Percentiles rank a stretch among this genome's conserved stretches.
phyloP scores from a whole-genome alignment of 2,797 vertebrate species.

The Cryptoblepharus egeriae region DNA sequence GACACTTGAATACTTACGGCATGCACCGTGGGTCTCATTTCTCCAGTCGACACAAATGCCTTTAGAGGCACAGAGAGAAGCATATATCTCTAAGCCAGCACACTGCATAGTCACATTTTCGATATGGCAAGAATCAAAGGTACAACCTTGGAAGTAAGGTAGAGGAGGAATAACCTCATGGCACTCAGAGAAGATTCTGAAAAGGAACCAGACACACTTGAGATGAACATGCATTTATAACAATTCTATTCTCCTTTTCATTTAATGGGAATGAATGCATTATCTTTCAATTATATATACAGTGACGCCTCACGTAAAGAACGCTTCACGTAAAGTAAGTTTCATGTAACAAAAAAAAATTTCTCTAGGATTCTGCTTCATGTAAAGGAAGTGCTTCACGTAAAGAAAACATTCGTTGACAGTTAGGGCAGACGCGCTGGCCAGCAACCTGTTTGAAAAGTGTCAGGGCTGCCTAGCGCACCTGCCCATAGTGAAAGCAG shows the following conservation, averaged over 20 bases:
- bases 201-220: slow-evolving; percentile 13
- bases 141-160: slow-evolving; percentile 72
- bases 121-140: slow-evolving; percentile 73
- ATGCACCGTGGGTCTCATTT: slow-evolving; percentile 61
- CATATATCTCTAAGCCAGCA: slow-evolving; percentile 76
- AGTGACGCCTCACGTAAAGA: no score
- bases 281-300: no score
- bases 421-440: no score
- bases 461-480: no score
- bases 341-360: no score
- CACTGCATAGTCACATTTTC: slow-evolving; percentile 42
- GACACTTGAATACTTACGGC: slow-evolving; percentile 72
- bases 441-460: no score
- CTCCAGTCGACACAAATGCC: slow-evolving; percentile 78
- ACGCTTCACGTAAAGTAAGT: no score
- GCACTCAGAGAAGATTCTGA: slow-evolving; percentile 72
- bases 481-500: no score
- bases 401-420: no score
- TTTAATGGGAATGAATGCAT: no score
- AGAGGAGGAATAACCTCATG: slow-evolving; percentile 64
- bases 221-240: slow-evolving; percentile 3
- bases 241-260: neutral
- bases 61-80: slow-evolving; percentile 68
- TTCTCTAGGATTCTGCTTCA: no score
- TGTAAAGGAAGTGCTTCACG: no score